Conservation (phyloP, 2,113 vertebrate species). For the Scomber japonicus region DNA sequence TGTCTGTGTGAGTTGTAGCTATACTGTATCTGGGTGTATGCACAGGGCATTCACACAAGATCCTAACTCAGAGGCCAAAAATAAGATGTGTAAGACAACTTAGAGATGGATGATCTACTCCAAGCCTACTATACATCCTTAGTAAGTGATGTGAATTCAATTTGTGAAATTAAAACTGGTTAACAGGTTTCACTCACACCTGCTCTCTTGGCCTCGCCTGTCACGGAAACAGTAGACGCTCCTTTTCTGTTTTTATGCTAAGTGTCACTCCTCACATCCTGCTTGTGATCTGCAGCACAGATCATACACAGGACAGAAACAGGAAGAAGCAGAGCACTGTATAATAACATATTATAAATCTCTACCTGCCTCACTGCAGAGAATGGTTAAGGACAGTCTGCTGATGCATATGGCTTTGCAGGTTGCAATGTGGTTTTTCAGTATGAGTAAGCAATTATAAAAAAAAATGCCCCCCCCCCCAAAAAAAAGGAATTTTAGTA, state of each 20-base stretch:
- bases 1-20: not conserved
- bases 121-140: not conserved
- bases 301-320: slow-evolving; percentile 16
- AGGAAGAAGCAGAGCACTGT: not conserved
- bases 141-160: not conserved
- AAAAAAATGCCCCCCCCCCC: too few relatives aligned
- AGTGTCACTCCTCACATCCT: not conserved
- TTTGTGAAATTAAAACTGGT: not conserved
- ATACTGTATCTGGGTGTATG: not conserved
- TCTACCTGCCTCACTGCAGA: not conserved
- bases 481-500: too few relatives aligned
- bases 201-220: not conserved
- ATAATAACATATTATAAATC: not conserved
- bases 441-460: too few relatives aligned
- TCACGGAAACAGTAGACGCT: too few relatives aligned
- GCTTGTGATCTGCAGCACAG: slow-evolving; percentile 17
- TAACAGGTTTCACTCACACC: not conserved
- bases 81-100: not conserved
- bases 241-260: not conserved
- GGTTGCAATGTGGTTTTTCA: too few relatives aligned
- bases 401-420: not conserved
- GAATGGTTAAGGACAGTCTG: not conserved
- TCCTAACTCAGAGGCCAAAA: not conserved
- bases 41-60: not conserved
- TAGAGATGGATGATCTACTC: too few relatives aligned